Evolutionary conservation across 2,797 vertebrate species (phyloP), one percentile per base, ranked within the genome.

Genomic region (Cossypha polioptera): DNA sequence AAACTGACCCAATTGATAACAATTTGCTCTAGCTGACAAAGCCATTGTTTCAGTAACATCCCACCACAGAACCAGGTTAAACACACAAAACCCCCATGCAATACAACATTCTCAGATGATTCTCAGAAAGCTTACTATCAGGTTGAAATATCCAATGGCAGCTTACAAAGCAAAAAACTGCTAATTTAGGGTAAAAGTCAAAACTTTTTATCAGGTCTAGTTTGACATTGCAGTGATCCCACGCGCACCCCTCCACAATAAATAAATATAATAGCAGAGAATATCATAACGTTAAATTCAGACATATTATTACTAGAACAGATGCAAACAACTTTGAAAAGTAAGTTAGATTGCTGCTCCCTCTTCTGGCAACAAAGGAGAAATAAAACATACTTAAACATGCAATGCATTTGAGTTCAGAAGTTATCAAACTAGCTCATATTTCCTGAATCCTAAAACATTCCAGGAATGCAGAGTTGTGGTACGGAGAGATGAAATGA

Each of bases 351-450:
- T n/a, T 38, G 71, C n/a, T 94, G 62, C 92, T 93, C 96, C 95
- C 92, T 91, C 95, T 92, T 77, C 90, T 78, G 89, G 87, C 25
- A 85, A 66, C 5, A 62, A 75, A 78, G 54, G 24, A 72, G 17
- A 92, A 87, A 63, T 26, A 82, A 73, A 43, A 43, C 5, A 13
- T 9, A 62, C 4, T 65, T 57, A 71, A 31, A 13, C 12, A 14
- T 8, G 5, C 6, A 75, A 43, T 10, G 24, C 10, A 43, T 82
- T 73, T 59, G 43, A 86, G 43, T 20, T 66, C 22, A 77, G 16
- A 45, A 86, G 40, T 42, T 73, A 91, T 53, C 26, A 25, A 88
- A 77, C 29, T 40, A 10, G 16, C 11, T 89, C 36, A 36, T 40
- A 66, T n/a, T 71, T 77, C 42, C 48, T 71, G 92, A 78, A 81